phyloP scores from a whole-genome alignment of 2,113 vertebrate genomes.

The Saccopteryx bilineata region DNA sequence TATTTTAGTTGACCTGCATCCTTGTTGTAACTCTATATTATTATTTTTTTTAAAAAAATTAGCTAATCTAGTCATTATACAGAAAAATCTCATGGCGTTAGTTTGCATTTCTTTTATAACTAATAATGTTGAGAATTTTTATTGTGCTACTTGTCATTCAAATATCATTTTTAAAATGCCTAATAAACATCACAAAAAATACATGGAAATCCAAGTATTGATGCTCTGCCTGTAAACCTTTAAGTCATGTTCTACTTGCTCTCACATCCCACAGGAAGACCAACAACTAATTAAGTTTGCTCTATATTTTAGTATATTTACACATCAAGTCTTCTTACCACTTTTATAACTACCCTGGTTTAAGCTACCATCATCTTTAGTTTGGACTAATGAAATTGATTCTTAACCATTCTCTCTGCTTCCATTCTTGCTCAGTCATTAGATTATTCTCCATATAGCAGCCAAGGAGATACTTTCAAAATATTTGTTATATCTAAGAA shows the following conservation, averaged over 20 bases:
- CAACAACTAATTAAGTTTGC: not conserved
- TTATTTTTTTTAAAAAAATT: not conserved
- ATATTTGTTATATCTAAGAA: not conserved
- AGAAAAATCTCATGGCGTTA: not conserved
- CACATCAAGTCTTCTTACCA: not conserved
- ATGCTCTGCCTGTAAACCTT: not conserved
- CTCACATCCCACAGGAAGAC: not conserved
- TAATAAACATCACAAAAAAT: not conserved
- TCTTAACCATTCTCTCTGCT: not conserved
- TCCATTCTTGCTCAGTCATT: not conserved
- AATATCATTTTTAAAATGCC: not conserved
- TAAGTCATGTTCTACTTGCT: not conserved
- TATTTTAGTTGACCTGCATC: not conserved
- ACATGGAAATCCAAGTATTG: conserved; percentile 5
- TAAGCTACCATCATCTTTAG: not conserved
- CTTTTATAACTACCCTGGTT: not conserved
- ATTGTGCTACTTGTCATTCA: not conserved
- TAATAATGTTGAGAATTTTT: not conserved
- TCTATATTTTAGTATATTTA: not conserved
- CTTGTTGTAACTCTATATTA: not conserved
- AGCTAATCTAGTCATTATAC: not conserved
- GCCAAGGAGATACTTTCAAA: not conserved
- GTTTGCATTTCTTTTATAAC: not conserved
- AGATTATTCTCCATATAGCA: not conserved
- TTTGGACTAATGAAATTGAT: not conserved